Evolutionary conservation across 2,113 vertebrate species (phyloP), one percentile per base, ranked within the genome.

Genomic region (Melanocharis versteri): DNA sequence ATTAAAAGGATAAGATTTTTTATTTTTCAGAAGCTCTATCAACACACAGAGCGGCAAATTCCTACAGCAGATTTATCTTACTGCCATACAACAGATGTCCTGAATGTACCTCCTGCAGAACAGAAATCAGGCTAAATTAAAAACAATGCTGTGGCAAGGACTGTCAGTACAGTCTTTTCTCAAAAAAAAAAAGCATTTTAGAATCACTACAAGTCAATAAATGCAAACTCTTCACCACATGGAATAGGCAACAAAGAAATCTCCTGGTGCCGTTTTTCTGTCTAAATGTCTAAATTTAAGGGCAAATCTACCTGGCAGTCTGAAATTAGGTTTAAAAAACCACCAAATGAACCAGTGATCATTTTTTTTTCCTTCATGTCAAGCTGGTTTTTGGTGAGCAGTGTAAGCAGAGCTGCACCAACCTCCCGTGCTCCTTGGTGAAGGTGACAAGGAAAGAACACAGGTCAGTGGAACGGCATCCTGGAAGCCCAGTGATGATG

Each of bases 401-500:
- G 18, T 6, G 56, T 1, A 4, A 75, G 15, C 26, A 87, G 51
- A 79, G 75, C 16, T 22, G 72, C 13, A 98, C 98, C 16, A 89
- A 99, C 99, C 98, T 98, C 84, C 98, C 98, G 16, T 80, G 96
- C 58, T 99, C 98, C 84, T 98, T 98, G 96, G 98, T 99, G 42
- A 99, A 98, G 42, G 98, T 97, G 17, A 99, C 97, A 57, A 99
- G 98, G 85, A 98, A 99, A 94, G 98, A 80, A 35, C 98, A 98
- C 8, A 99, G 98, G 30, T 98, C 98, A 5, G 98, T 98, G 95
- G 98, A 99, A 44, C 98, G 98, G 86, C 99, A 99, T n/a, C 99
- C 99, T 5, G 99, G 99, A 27, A 99, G 98, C 18, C 99, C 99
- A 3, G 98, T 98, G 90, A 99, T 87, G 84, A 99, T 97, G 94